phyloP scores from a whole-genome alignment of 2,113 vertebrate genomes.

The Apodemus speciosus region DNA sequence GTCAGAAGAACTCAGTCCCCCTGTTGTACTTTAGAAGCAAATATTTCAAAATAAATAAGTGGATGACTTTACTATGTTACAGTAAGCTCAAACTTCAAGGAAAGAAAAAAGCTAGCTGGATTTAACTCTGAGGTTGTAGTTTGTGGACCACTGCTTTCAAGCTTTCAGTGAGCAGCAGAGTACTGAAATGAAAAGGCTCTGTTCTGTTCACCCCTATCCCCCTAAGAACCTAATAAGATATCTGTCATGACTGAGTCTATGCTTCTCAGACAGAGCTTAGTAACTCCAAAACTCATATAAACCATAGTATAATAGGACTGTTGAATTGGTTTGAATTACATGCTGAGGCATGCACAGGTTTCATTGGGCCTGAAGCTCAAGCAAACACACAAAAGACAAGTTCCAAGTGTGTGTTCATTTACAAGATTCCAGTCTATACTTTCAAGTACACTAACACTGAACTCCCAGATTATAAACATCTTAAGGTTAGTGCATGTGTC shows the following conservation, averaged over 20 bases:
- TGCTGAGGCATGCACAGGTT: neutral
- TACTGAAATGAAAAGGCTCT: neutral
- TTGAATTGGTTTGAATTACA: neutral
- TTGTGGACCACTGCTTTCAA: neutral
- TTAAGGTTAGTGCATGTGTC: neutral
- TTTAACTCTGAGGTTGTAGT: neutral
- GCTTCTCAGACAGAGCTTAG: neutral
- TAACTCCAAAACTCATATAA: neutral
- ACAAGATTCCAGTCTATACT: neutral
- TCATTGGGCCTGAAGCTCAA: neutral
- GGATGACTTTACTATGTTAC: neutral
- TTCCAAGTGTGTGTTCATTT: neutral
- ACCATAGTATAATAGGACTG: neutral
- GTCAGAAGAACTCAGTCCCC: neutral
- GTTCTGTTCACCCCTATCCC: neutral
- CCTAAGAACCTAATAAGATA: neutral
- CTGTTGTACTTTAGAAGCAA: neutral
- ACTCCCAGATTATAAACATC: neutral
- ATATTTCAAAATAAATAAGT: neutral
- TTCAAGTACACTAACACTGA: neutral
- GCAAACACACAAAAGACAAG: neutral
- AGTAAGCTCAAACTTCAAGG: neutral
- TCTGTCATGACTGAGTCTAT: neutral
- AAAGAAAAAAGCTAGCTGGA: neutral
- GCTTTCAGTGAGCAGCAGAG: neutral